phyloP scores from a whole-genome alignment of 2,888 invertebrate species.

The Eupithecia inturbata region DNA sequence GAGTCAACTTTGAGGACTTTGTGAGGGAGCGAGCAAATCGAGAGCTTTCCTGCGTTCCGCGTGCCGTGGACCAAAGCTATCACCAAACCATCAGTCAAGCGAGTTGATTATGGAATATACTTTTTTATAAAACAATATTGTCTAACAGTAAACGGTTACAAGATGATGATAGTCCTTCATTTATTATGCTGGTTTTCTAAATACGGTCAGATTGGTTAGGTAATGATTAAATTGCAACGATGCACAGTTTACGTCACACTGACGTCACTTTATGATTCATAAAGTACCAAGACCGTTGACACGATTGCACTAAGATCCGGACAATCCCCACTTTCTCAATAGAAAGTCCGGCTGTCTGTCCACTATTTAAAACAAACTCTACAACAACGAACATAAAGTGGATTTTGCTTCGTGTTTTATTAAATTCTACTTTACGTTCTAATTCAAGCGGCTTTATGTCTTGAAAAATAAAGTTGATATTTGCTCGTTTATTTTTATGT shows the following conservation, averaged over 20 bases:
- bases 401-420: not conserved
- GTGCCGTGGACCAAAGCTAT: too few relatives aligned
- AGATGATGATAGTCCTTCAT: not conserved
- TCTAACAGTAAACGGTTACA: not conserved
- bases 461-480: slow-evolving; percentile 35
- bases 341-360: slow-evolving; percentile 52
- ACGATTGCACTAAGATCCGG: slow-evolving; percentile 54
- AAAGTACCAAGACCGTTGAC: slow-evolving; percentile 52
- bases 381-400: not conserved
- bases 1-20: too few relatives aligned
- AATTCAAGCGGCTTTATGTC: not conserved
- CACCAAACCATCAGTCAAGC: too few relatives aligned
- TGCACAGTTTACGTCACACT: not conserved
- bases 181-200: not conserved
- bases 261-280: slow-evolving; percentile 15
- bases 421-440: not conserved
- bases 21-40: too few relatives aligned
- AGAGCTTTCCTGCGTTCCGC: too few relatives aligned
- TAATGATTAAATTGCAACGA: not conserved
- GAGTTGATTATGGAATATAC: too few relatives aligned
- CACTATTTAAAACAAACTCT: not conserved
- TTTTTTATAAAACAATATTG: not conserved
- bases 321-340: slow-evolving; percentile 58
- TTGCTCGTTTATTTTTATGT: slow-evolving; percentile 27
- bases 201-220: not conserved